A percentile compares a stretch with the other conserved stretches of the same genome.
Conservation (phyloP, 2,113 vertebrate species). For the Phylloscopus whistleri region DNA sequence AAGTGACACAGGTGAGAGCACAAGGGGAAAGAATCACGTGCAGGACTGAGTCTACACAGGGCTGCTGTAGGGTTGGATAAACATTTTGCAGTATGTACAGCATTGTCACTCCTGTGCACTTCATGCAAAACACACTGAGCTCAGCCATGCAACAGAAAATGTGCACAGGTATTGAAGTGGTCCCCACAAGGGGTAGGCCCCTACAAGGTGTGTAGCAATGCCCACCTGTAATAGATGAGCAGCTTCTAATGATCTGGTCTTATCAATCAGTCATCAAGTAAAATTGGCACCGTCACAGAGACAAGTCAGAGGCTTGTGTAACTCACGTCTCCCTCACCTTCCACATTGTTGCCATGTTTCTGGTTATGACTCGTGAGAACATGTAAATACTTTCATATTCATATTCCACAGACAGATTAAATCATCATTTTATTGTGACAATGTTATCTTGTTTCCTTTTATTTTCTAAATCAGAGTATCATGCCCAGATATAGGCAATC, state of each 20-base stretch:
- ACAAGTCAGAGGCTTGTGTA: neutral
- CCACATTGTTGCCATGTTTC: neutral
- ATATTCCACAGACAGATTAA: neutral
- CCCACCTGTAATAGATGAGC: neutral
- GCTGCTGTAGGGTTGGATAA: neutral
- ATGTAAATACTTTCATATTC: neutral
- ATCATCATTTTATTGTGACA: neutral
- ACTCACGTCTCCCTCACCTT: neutral
- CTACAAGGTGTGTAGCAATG: neutral
- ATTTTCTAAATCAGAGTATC: neutral
- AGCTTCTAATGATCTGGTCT: neutral
- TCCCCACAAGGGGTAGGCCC: neutral
- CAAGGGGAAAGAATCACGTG: neutral
- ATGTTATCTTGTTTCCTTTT: neutral
- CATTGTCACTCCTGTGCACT: rapidly evolving
- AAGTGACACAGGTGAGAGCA: neutral
- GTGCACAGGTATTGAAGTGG: neutral
- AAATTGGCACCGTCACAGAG: neutral
- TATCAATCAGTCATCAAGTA: neutral
- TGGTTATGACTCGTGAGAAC: neutral
- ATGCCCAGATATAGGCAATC: neutral
- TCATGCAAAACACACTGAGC: neutral
- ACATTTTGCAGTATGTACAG: neutral
- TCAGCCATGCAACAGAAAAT: neutral
- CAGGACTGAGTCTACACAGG: neutral